Conservation (phyloP, 2,113 vertebrate species). For the Calyptomena viridis region DNA sequence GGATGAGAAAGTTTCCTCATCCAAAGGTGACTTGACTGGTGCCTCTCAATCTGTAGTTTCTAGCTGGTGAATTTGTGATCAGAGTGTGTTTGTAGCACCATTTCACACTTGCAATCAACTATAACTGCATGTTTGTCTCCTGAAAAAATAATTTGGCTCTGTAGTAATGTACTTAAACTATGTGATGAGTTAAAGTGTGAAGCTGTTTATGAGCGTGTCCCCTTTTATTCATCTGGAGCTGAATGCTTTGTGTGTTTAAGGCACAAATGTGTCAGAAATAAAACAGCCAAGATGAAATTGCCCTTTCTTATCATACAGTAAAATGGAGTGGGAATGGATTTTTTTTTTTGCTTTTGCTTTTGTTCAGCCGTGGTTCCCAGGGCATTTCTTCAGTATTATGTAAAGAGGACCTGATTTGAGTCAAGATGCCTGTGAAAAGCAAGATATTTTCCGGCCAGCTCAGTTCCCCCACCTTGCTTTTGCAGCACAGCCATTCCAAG, state of each 20-base stretch:
- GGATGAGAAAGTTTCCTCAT: background rate
- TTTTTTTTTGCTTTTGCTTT: background rate
- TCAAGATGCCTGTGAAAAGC: background rate
- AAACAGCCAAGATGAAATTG: background rate
- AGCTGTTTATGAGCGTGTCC: background rate
- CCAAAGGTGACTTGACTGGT: background rate
- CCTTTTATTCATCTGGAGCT: background rate
- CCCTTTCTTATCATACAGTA: background rate
- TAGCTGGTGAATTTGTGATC: background rate
- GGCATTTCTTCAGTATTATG: background rate
- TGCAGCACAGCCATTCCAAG: background rate
- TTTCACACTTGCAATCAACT: background rate
- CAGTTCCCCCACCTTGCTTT: background rate
- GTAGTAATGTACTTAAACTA: background rate
- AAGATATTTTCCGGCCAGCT: background rate
- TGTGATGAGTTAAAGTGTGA: conserved; percentile 25
- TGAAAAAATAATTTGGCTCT: background rate
- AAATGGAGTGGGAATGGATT: background rate
- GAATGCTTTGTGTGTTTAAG: background rate
- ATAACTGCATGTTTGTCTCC: background rate
- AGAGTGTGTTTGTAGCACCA: background rate
- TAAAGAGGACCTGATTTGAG: background rate
- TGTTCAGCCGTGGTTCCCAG: background rate
- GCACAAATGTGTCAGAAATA: background rate
- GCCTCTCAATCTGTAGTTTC: background rate